Conservation (phyloP, 2,113 vertebrate genomes). For the Xenopus laevis region DNA sequence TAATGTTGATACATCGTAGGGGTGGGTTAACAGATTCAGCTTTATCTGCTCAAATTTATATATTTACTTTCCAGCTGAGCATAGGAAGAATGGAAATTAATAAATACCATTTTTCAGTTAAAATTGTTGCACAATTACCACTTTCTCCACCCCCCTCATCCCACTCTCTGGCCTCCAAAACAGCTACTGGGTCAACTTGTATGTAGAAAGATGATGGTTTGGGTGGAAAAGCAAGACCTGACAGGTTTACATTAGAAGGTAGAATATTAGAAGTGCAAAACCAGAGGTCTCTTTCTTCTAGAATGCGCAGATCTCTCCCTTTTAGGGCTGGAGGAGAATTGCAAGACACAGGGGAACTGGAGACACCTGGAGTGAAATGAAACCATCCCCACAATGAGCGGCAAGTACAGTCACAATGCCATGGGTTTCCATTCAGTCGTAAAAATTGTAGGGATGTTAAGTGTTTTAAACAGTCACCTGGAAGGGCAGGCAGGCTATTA, state of each 20-base stretch:
- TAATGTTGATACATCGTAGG: too few relatives aligned
- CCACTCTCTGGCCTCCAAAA: neutral
- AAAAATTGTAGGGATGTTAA: constrained; percentile 87
- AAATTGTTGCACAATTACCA: constrained; percentile 7
- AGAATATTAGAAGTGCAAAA: constrained; percentile 75
- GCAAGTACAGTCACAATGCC: constrained; percentile 91
- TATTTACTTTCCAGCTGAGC: constrained; percentile 15
- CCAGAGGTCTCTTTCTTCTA: constrained; percentile 80
- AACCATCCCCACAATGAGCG: constrained; percentile 91
- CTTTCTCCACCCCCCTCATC: constrained; percentile 11
- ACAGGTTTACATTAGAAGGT: constrained; percentile 69
- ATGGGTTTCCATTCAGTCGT: constrained; percentile 90
- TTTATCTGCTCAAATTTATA: neutral
- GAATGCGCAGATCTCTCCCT: constrained; percentile 81
- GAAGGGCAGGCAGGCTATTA: constrained; percentile 85
- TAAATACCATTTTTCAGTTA: neutral
- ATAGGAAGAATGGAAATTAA: neutral
- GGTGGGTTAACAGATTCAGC: too few relatives aligned
- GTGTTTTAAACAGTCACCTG: constrained; percentile 80
- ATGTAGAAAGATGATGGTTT: constrained; percentile 79
- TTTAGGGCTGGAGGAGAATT: constrained; percentile 72
- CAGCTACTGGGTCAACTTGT: constrained; percentile 46
- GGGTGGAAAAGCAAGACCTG: constrained; percentile 59
- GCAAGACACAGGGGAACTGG: constrained; percentile 85
- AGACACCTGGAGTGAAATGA: constrained; percentile 75